These are phyloP conservation scores for Lepus timidus DNA, from an alignment of 2,113 vertebrate genomes.

Conservation along the genomic window DNA sequence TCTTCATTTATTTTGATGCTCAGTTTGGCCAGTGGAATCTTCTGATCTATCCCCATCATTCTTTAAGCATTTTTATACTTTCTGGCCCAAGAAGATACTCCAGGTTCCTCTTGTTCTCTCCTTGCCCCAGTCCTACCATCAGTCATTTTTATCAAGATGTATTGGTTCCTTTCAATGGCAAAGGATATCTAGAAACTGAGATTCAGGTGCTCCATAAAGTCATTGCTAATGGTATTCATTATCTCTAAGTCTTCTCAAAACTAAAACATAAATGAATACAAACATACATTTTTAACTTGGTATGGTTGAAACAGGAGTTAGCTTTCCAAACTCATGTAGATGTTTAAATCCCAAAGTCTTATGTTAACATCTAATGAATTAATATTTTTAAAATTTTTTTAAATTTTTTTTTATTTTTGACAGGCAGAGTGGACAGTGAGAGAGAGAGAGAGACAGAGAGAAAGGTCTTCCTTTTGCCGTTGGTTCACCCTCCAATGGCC, in stretches of 20 bases:
- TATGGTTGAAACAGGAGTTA: too few relatives aligned
- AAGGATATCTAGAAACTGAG: constrained; percentile 1
- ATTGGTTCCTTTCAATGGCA: background rate
- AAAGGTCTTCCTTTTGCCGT: too few relatives aligned
- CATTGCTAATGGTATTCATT: background rate
- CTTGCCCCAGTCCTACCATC: background rate
- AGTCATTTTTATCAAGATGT: background rate
- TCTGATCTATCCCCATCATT: background rate
- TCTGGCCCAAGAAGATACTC: background rate
- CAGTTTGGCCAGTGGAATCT: background rate
- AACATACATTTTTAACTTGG: background rate
- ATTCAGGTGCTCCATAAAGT: background rate
- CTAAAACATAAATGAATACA: background rate
- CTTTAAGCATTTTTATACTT: background rate
- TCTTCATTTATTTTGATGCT: background rate
- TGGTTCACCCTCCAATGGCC: too few relatives aligned
- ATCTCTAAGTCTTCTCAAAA: constrained; percentile 48
- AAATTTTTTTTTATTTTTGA: too few relatives aligned
- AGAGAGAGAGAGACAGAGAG: too few relatives aligned
- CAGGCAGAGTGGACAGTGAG: too few relatives aligned
- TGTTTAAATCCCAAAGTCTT: too few relatives aligned
- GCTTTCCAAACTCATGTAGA: too few relatives aligned
- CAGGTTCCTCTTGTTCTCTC: background rate
- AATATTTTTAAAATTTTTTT: too few relatives aligned
- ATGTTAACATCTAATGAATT: too few relatives aligned